Evolutionary conservation across 2,797 vertebrate species (phyloP).

Genomic region (Pangasius djambal): DNA sequence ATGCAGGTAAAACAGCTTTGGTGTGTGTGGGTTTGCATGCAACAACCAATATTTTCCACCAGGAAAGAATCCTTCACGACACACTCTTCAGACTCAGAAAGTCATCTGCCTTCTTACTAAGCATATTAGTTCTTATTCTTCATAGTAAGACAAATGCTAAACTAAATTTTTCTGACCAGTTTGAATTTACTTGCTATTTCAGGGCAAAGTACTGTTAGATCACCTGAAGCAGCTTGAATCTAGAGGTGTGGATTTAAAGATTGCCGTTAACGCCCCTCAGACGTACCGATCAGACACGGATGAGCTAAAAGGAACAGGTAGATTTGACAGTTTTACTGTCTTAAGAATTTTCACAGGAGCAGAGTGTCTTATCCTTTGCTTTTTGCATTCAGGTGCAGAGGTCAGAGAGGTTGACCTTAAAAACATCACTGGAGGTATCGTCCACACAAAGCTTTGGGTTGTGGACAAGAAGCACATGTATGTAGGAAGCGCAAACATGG

Average conservation of each 20-base stretch:
- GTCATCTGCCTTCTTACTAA: not conserved
- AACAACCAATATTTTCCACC: not conserved
- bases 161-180: not conserved
- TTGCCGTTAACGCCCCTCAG: conserved; percentile 77
- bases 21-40: not conserved
- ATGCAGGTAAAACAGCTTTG: conserved; percentile 24
- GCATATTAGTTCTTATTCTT: not conserved
- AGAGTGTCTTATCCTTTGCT: not conserved
- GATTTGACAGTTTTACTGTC: not conserved
- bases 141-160: not conserved
- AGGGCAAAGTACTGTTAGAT: conserved; percentile 76
- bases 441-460: conserved; percentile 81
- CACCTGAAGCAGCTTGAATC: conserved; percentile 69
- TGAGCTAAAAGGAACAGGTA: conserved; percentile 71
- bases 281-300: conserved; percentile 63
- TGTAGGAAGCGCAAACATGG: conserved; percentile 82
- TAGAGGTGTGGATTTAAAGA: conserved; percentile 71
- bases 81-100: not conserved
- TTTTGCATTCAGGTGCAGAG: conserved; percentile 70
- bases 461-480: conserved; percentile 80
- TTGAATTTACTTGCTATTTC: conserved; percentile 24
- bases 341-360: not conserved
- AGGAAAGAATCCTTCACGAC: not conserved
- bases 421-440: conserved; percentile 74
- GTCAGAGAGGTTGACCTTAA: conserved; percentile 71